These are phyloP conservation scores for Cecropterus lyciades DNA, from an alignment of 1,140 invertebrate genomes.

Conservation along the genomic window DNA sequence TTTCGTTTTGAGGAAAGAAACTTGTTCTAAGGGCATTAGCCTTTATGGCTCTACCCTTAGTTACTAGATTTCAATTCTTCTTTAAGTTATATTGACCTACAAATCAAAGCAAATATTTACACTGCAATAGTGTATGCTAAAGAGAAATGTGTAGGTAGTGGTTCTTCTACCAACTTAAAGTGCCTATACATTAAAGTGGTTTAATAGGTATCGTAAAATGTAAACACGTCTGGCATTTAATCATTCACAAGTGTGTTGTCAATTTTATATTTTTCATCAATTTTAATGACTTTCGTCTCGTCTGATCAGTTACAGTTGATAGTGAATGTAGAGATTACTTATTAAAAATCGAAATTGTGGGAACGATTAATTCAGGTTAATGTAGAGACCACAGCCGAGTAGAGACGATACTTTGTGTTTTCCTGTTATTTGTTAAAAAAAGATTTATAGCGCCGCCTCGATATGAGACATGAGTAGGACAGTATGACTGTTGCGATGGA, in stretches of 20 bases:
- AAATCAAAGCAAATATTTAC: too few species aligned
- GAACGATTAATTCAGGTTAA: neutral
- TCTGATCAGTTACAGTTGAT: constrained; percentile 1
- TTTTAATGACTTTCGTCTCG: constrained; percentile 2
- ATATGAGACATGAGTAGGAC: constrained; percentile 3
- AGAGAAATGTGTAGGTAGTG: too few species aligned
- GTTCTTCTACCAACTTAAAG: too few species aligned
- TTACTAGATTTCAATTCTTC: too few species aligned
- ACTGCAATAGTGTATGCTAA: too few species aligned
- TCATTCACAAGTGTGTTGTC: neutral
- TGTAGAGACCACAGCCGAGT: neutral
- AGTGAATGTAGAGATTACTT: neutral
- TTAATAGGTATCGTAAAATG: too few species aligned
- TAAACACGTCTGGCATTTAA: too few species aligned
- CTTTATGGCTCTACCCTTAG: too few species aligned
- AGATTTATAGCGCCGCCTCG: constrained; percentile 6
- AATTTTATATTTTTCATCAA: neutral
- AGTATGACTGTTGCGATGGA: neutral
- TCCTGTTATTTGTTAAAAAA: constrained; percentile 6
- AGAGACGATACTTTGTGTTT: constrained; percentile 5
- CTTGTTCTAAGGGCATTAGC: too few species aligned
- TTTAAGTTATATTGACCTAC: too few species aligned
- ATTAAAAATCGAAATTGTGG: neutral
- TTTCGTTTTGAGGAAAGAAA: too few species aligned
- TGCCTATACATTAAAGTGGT: too few species aligned